phyloP scores from a whole-genome alignment of 2,113 vertebrate species.

The Lagopus muta region DNA sequence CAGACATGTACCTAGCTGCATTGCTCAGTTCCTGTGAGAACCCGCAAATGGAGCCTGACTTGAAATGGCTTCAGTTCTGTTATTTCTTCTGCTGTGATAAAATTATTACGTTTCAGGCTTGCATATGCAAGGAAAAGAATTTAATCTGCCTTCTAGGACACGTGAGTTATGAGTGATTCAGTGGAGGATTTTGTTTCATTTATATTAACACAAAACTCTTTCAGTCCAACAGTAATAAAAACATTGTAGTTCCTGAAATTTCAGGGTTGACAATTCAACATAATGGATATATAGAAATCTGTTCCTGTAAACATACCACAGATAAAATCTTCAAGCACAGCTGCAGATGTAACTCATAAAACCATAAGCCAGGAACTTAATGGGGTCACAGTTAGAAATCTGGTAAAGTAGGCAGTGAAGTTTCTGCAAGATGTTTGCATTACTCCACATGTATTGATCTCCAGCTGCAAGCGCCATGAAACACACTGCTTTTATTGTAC shows the following conservation, averaged over 20 bases:
- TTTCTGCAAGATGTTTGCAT: neutral
- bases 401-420: neutral
- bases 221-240: neutral
- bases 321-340: neutral
- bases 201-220: neutral
- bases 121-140: neutral
- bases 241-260: neutral
- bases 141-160: neutral
- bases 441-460: fast-evolving
- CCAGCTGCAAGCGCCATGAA: neutral
- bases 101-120: neutral
- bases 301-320: neutral
- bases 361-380: neutral
- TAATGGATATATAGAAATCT: neutral
- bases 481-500: neutral
- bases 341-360: neutral
- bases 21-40: neutral
- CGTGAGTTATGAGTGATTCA: neutral
- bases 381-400: fast-evolving
- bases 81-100: neutral
- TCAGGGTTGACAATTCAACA: neutral
- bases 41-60: no score
- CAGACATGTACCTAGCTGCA: no score
- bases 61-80: neutral
- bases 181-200: neutral